Evolutionary conservation across 2,113 vertebrate species (phyloP).

Genomic region (Lagopus muta): DNA sequence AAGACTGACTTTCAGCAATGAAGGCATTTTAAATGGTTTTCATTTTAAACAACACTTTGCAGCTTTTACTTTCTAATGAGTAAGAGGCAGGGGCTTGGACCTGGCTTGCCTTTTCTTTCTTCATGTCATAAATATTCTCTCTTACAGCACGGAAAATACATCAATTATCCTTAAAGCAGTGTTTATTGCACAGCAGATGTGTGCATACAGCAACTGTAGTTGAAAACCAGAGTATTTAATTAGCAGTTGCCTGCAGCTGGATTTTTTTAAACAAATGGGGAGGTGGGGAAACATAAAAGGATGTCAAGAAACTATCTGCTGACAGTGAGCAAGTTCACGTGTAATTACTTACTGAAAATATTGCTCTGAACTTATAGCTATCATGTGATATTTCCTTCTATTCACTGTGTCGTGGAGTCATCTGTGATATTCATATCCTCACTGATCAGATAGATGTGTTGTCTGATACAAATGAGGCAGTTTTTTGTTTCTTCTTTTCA

Average conservation of each 20-base stretch:
- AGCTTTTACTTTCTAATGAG: not conserved
- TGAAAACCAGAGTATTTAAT: conserved; percentile 51
- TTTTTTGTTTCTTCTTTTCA: not conserved
- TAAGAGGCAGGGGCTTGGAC: not conserved
- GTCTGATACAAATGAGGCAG: not conserved
- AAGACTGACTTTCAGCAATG: not conserved
- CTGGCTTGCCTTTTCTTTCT: conserved; percentile 6
- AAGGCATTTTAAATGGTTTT: not conserved
- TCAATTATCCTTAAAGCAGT: conserved; percentile 19
- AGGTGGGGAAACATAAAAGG: conserved; percentile 17
- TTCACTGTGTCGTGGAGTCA: not conserved
- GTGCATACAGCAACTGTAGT: conserved; percentile 4
- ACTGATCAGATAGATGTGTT: not conserved
- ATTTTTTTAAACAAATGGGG: conserved; percentile 30
- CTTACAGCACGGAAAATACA: conserved; percentile 25
- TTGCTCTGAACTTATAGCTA: fast-evolving
- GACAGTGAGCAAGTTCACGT: conserved; percentile 16
- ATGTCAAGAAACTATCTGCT: conserved; percentile 21
- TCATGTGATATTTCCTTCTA: not conserved
- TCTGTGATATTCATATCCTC: fast-evolving
- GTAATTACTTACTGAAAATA: conserved; percentile 5
- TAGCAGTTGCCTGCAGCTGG: conserved; percentile 62
- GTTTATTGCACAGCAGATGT: conserved; percentile 51
- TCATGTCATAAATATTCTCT: conserved; percentile 31
- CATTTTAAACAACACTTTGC: not conserved